A percentile compares a stretch with the other conserved stretches of the same genome.
These are phyloP conservation scores for Phyllotreta striolata DNA, from an alignment of 2,888 invertebrate species.

Conservation along the genomic window DNA sequence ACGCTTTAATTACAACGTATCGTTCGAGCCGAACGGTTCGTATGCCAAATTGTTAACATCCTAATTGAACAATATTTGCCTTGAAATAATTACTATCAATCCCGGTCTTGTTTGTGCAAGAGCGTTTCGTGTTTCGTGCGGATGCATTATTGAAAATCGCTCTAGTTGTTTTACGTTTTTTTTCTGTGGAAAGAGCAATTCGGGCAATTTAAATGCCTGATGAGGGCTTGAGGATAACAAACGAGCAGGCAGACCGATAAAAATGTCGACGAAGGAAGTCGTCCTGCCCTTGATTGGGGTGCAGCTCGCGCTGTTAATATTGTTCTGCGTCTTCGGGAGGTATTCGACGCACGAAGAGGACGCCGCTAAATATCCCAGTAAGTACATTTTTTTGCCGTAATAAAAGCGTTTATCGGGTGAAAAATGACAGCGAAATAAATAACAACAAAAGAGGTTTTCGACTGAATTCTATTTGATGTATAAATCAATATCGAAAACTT, in stretches of 20 bases:
- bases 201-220: conserved; percentile 21
- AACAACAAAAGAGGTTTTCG: too few relatives aligned
- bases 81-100: conserved; percentile 27
- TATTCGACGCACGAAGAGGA: conserved; percentile 44
- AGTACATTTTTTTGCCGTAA: conserved; percentile 38
- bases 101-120: conserved; percentile 17
- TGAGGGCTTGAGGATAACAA: conserved; percentile 12
- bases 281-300: conserved; percentile 44
- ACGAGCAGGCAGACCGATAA: conserved; percentile 27
- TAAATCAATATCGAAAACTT: too few relatives aligned
- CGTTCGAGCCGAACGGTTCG: conserved; percentile 13
- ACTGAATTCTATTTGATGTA: too few relatives aligned
- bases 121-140: conserved; percentile 24
- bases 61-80: conserved; percentile 27
- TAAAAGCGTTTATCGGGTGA: neutral
- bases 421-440: too few relatives aligned
- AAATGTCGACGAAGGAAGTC: conserved; percentile 40
- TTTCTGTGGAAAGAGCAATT: conserved; percentile 25
- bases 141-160: conserved; percentile 32
- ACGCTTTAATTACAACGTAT: conserved; percentile 24
- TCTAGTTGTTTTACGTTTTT: conserved; percentile 28
- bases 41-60: conserved; percentile 30
- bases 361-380: conserved; percentile 51
- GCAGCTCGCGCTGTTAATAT: conserved; percentile 48
- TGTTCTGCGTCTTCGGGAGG: conserved; percentile 50